Conservation (phyloP, 2,888 invertebrate species). For the Tinea trinotella region DNA sequence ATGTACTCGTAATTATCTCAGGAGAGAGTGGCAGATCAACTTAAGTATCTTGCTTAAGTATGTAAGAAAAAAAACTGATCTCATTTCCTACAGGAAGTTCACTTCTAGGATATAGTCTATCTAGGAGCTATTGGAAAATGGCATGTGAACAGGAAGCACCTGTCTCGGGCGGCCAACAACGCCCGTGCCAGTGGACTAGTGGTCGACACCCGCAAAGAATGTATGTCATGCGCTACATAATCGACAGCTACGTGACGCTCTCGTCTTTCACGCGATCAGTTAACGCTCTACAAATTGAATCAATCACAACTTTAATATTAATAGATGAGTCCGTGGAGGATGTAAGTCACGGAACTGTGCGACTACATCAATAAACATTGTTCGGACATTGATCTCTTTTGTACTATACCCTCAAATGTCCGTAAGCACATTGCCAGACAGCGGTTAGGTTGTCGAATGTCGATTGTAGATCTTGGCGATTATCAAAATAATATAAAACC, state of each 20-base stretch:
- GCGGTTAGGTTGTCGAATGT: no score
- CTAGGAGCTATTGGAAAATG: background rate
- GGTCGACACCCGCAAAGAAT: constrained; percentile 52
- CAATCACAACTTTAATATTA: constrained; percentile 46
- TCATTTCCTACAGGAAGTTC: background rate
- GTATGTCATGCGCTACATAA: constrained; percentile 56
- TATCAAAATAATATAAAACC: no score
- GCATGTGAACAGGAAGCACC: constrained; percentile 40
- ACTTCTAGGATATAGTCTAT: constrained; percentile 6
- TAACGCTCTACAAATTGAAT: constrained; percentile 65
- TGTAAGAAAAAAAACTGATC: background rate
- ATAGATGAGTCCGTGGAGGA: constrained; percentile 25
- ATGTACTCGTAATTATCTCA: no score
- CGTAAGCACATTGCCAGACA: no score
- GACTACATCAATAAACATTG: no score
- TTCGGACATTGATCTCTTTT: no score
- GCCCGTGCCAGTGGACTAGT: constrained; percentile 42
- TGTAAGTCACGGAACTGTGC: constrained; percentile 10
- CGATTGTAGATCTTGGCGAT: no score
- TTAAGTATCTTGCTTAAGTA: no score
- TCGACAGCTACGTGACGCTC: constrained; percentile 37
- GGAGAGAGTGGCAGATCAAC: background rate
- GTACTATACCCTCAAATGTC: no score
- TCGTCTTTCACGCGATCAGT: constrained; percentile 48
- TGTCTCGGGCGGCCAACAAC: constrained; percentile 31